phyloP scores from a whole-genome alignment of 1,140 invertebrate genomes.

The Thaumatotibia leucotreta region DNA sequence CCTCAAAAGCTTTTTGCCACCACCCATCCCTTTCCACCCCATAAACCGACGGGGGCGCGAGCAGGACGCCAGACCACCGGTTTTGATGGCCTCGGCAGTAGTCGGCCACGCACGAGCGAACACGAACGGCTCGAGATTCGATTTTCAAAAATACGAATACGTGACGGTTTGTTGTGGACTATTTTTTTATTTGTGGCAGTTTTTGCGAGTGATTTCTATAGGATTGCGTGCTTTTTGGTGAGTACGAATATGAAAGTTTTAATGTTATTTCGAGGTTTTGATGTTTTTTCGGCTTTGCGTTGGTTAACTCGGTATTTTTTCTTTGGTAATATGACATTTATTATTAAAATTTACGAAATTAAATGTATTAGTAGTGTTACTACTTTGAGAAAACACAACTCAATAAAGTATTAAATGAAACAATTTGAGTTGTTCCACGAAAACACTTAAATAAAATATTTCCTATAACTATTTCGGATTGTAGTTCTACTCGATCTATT shows the following conservation, averaged over 20 bases:
- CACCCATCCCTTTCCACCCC: conserved; percentile 3
- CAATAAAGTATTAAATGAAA: no score
- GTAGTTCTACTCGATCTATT: no score
- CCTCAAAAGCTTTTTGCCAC: background rate
- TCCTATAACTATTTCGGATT: no score
- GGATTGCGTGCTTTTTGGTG: background rate
- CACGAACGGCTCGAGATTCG: conserved; percentile 30
- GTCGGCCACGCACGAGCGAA: conserved; percentile 37
- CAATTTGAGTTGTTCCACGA: no score
- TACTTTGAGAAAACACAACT: no score
- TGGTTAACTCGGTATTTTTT: no score
- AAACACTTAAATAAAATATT: no score
- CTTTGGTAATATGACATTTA: no score
- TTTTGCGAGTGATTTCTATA: background rate
- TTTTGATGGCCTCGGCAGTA: conserved; percentile 24
- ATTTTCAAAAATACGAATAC: conserved; percentile 15
- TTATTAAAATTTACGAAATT: no score
- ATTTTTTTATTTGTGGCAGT: background rate
- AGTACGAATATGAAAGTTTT: background rate
- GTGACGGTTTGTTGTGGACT: background rate
- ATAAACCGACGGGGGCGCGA: conserved; percentile 8
- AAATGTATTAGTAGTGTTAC: no score
- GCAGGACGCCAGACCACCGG: conserved; percentile 22
- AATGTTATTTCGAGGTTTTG: background rate
- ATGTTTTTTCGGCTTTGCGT: no score